phyloP scores from a whole-genome alignment of 1,140 invertebrate species.

The Hyles vespertilio region DNA sequence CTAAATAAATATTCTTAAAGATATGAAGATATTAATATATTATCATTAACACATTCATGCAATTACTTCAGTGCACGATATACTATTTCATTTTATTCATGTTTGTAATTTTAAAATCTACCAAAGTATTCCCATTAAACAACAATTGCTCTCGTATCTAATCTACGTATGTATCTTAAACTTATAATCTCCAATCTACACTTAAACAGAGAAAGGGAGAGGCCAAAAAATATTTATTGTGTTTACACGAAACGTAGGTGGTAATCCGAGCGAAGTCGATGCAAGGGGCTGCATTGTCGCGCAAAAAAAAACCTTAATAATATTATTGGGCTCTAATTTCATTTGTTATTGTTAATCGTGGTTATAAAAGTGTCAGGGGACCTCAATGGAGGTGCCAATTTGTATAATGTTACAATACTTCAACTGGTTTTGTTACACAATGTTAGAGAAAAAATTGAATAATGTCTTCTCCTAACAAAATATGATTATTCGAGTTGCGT shows the following conservation, averaged over 20 bases:
- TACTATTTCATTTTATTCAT: too few species aligned
- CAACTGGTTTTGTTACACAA: conserved; percentile 45
- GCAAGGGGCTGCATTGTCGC: conserved; percentile 38
- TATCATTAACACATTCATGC: too few species aligned
- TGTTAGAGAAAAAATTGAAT: conserved; percentile 22
- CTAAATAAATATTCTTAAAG: too few species aligned
- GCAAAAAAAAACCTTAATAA: conserved; percentile 52
- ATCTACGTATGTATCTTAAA: too few species aligned
- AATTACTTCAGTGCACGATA: too few species aligned
- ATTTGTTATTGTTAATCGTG: conserved; percentile 59
- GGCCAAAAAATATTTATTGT: conserved; percentile 67
- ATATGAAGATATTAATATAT: too few species aligned
- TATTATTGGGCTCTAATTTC: conserved; percentile 73
- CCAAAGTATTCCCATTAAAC: too few species aligned
- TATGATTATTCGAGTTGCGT: conserved; percentile 49
- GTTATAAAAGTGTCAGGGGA: conserved; percentile 58
- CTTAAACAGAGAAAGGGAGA: conserved; percentile 35
- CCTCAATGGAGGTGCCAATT: conserved; percentile 52
- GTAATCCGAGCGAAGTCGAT: conserved; percentile 57
- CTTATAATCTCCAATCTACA: conserved; percentile 40
- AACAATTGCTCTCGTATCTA: too few species aligned
- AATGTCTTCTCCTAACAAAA: conserved; percentile 43
- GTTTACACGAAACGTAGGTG: conserved; percentile 70
- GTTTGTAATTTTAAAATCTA: too few species aligned
- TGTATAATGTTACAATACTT: conserved; percentile 50